phyloP scores from a whole-genome alignment of 1,140 invertebrate genomes.

The Lordiphosa mommai region DNA sequence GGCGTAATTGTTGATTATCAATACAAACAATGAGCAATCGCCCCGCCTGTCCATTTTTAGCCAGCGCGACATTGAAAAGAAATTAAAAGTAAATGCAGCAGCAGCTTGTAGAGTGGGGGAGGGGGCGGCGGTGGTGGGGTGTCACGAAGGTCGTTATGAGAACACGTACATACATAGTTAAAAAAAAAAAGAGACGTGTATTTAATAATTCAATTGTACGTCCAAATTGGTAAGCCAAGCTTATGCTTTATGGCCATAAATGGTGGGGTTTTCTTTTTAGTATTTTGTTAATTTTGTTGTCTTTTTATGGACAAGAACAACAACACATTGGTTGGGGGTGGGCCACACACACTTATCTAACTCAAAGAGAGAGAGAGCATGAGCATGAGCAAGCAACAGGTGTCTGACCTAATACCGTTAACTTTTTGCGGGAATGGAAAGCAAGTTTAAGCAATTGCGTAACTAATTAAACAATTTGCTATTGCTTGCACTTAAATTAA shows the following conservation, averaged over 20 bases:
- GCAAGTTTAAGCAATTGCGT: constrained; percentile 43
- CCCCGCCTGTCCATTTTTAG: constrained; percentile 57
- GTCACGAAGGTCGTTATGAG: constrained; percentile 7
- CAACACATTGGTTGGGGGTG: not conserved
- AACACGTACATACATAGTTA: constrained; percentile 13
- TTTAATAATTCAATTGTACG: constrained; percentile 48
- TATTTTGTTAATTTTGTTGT: constrained; percentile 37
- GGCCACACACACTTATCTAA: no score
- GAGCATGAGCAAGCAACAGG: constrained; percentile 45
- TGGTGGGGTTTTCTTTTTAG: constrained; percentile 39
- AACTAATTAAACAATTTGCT: constrained; percentile 67
- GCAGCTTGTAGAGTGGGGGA: not conserved
- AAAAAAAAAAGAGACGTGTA: constrained; percentile 7
- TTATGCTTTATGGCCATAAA: constrained; percentile 45
- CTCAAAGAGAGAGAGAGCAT: not conserved
- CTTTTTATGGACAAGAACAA: constrained; percentile 21
- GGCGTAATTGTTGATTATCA: constrained; percentile 69
- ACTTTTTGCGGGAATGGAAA: constrained; percentile 1
- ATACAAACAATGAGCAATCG: constrained; percentile 48
- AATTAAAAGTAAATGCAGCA: constrained; percentile 70
- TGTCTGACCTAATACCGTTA: constrained; percentile 54
- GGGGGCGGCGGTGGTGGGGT: not conserved
- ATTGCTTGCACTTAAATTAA: constrained; percentile 56
- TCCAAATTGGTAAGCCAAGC: constrained; percentile 38
- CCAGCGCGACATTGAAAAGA: constrained; percentile 65